These are phyloP conservation scores for Sebastes reedi DNA, from an alignment of 2,797 vertebrate species.

Conservation along the genomic window DNA sequence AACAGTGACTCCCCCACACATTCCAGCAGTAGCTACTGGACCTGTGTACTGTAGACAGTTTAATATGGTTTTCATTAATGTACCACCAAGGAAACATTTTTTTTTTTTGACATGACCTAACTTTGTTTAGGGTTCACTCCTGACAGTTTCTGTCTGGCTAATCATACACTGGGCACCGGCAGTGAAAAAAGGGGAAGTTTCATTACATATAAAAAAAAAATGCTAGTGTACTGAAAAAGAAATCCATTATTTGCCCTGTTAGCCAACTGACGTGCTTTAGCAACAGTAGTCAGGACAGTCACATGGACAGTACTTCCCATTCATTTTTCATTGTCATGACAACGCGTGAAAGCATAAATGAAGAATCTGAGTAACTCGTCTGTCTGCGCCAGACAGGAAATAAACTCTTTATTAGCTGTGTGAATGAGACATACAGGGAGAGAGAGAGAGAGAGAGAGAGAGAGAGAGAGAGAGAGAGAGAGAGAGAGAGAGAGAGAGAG, in stretches of 20 bases:
- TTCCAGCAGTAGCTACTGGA: constrained; percentile 55
- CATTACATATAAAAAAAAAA: background rate
- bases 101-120: background rate
- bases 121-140: background rate
- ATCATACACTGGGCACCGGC: background rate
- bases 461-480: background rate
- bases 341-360: constrained; percentile 23
- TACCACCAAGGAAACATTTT: background rate
- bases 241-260: constrained; percentile 14
- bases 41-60: constrained; percentile 1
- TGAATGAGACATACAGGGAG: background rate
- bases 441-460: background rate
- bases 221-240: constrained; percentile 8
- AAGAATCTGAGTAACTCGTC: background rate
- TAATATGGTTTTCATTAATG: constrained; percentile 31
- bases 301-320: constrained; percentile 42
- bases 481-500: background rate
- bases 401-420: background rate
- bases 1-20: constrained; percentile 66
- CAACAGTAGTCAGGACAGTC: constrained; percentile 13
- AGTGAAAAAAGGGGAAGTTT: constrained; percentile 1
- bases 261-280: constrained; percentile 3
- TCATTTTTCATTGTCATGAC: constrained; percentile 34
- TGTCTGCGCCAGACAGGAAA: background rate
- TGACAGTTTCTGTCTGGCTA: constrained; percentile 20